phyloP scores from a whole-genome alignment of 2,113 vertebrate species.

The Nycticorax nycticorax region DNA sequence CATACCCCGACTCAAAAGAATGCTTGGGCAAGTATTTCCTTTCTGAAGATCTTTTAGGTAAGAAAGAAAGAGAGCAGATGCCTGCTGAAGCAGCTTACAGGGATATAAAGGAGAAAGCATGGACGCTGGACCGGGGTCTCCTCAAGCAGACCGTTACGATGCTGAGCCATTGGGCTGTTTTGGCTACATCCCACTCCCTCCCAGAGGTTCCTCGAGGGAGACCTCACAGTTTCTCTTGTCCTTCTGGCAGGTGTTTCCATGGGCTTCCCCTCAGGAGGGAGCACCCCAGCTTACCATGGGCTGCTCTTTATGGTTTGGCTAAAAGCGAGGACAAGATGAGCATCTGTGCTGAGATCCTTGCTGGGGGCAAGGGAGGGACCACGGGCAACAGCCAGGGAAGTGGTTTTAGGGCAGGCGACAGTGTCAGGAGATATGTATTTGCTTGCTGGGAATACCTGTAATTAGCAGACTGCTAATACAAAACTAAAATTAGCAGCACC shows the following conservation, averaged over 20 bases:
- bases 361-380: not conserved
- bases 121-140: not conserved
- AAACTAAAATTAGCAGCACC: not conserved
- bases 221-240: not conserved
- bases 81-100: not conserved
- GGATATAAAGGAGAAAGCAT: not conserved
- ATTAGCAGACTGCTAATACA: not conserved
- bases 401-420: not conserved
- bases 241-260: not conserved
- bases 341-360: not conserved
- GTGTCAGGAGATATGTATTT: not conserved
- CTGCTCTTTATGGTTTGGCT: not conserved
- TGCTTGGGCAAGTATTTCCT: not conserved
- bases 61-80: not conserved
- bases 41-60: not conserved
- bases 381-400: not conserved
- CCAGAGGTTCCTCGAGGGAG: not conserved
- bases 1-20: not conserved
- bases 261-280: not conserved
- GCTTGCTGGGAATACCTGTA: not conserved
- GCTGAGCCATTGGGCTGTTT: not conserved
- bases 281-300: rapidly evolving
- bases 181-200: not conserved
- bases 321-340: not conserved
- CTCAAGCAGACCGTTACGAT: not conserved